Base-by-base conservation (phyloP, 2,113 vertebrate species). In the Hemichromis elongatus region DNA sequence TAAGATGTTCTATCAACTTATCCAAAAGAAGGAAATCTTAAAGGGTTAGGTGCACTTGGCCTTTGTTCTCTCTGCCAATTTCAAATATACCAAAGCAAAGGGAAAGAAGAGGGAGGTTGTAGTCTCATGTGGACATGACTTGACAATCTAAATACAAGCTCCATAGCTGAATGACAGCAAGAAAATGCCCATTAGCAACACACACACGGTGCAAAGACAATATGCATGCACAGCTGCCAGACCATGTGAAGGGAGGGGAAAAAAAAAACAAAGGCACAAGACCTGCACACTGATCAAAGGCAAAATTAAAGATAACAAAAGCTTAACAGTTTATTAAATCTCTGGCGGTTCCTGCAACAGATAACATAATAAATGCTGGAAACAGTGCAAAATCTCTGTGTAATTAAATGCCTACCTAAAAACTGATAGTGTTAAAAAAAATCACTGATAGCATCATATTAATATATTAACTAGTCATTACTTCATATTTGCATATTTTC, bases 261-360 rank as follows among this genome's bases (percentile, higher is more conserved):
- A 53, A 40, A 42, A 14, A 52, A 47, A 35, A 79, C 78, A 89
- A 80, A 13, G 28, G 33, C 52, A 81, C 66, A 35, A 50, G 68
- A 89, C 55, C 59, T 83, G 83, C 79, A 89, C 40, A 6, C 83
- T 91, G 86, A 93, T 93, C 52, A 89, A 24, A 83, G 56, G 53
- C 77, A 66, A 87, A 59, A 86, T 84, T 63, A 82, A 80, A 84
- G 82, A 86, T 87, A 87, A 79, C 26, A 79, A 77, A 79, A n/a
- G 66, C 87, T 73, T 78, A 80, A 84, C 83, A 83, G 83, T 83
- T 93, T 91, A 90, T 92, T 88, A 90, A 84, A 90, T 92, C 90
- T 90, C 40, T 68, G 33, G 7, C 19, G 37, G 57, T 16, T 77
- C 55, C 77, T 70, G 52, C 28, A 55, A 52, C 42, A 68, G 89